phyloP scores from a whole-genome alignment of 2,888 invertebrate genomes.

The Emmelina monodactyla region DNA sequence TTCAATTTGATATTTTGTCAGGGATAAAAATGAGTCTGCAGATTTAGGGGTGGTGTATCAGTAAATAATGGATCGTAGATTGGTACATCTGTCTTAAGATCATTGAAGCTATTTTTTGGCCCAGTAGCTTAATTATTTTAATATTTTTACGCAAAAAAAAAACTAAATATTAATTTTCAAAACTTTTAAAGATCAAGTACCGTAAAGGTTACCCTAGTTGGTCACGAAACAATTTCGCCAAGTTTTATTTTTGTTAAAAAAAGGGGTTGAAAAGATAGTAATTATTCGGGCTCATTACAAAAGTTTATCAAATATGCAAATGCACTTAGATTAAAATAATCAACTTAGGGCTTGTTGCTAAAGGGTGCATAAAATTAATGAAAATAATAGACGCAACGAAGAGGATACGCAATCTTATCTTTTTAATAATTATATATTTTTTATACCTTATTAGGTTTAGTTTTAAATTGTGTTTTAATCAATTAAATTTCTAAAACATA shows the following conservation, averaged over 20 bases:
- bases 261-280: neutral
- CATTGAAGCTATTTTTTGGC: neutral
- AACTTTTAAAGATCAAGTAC: neutral
- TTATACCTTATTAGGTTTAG: too few relatives aligned
- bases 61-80: constrained; percentile 13
- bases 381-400: constrained; percentile 48
- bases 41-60: constrained; percentile 31
- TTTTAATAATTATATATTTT: constrained; percentile 22
- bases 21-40: constrained; percentile 67
- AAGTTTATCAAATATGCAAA: constrained; percentile 30
- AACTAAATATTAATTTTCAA: neutral
- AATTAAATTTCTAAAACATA: constrained; percentile 7
- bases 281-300: constrained; percentile 1
- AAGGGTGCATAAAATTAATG: constrained; percentile 57
- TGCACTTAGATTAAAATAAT: constrained; percentile 41
- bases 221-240: neutral
- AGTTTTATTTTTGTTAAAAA: neutral
- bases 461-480: too few relatives aligned
- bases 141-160: neutral
- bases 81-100: neutral
- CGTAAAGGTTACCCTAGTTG: too few relatives aligned
- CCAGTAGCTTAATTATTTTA: neutral
- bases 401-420: constrained; percentile 38
- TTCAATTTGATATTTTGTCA: constrained; percentile 74
- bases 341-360: constrained; percentile 39